Conservation (phyloP, 2,888 invertebrate genomes). For the Papilio protenor region DNA sequence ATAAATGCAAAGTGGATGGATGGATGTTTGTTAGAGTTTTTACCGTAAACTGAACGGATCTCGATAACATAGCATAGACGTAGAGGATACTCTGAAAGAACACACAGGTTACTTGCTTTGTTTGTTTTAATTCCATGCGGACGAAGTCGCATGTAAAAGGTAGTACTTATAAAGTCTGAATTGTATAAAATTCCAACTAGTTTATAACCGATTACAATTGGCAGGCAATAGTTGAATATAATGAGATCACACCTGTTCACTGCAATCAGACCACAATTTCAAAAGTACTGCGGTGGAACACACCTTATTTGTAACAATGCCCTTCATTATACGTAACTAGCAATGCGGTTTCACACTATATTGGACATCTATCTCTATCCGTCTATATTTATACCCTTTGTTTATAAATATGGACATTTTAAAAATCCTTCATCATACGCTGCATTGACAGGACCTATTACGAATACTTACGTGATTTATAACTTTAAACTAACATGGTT, state of each 20-base stretch:
- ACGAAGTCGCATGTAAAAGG: no score
- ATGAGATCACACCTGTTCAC: slow-evolving; percentile 33
- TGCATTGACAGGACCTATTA: no score
- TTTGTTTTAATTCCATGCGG: no score
- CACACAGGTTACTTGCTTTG: no score
- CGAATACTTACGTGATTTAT: no score
- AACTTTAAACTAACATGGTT: no score
- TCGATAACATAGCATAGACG: no score
- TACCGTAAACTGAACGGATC: no score
- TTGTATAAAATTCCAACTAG: not conserved
- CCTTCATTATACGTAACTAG: slow-evolving; percentile 6
- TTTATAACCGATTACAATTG: not conserved
- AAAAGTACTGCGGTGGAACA: slow-evolving; percentile 12
- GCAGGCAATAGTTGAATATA: slow-evolving; percentile 9
- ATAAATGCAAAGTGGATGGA: no score
- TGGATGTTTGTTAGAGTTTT: no score
- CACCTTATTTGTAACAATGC: slow-evolving; percentile 11
- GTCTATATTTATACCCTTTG: not conserved
- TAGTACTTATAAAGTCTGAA: not conserved
- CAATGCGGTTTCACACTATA: slow-evolving; percentile 12
- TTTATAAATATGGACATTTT: not conserved
- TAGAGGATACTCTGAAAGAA: no score
- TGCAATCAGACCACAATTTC: slow-evolving; percentile 6
- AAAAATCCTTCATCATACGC: no score
- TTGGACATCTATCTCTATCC: not conserved